Percentiles rank a stretch among this genome's conserved stretches.
Evolutionary conservation across 1,140 invertebrate genomes (phyloP).

Genomic region (Bilobella aurantiaca): DNA sequence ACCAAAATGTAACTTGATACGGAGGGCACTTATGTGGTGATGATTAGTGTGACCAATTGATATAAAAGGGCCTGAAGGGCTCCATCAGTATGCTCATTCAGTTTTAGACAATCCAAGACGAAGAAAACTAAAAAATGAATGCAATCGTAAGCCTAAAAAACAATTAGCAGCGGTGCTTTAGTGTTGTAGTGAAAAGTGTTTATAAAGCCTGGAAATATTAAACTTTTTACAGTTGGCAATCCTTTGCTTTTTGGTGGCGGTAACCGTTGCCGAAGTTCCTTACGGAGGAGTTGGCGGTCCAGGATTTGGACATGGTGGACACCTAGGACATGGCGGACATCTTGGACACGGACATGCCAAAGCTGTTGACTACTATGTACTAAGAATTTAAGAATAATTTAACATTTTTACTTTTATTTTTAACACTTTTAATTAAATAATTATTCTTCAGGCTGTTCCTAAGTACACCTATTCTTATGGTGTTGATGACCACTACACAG

Average conservation of each 20-base stretch:
- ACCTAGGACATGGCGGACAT: not conserved
- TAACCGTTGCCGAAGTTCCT: not conserved
- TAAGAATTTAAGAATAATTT: not conserved
- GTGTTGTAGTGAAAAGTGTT: too few relatives aligned
- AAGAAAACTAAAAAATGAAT: too few relatives aligned
- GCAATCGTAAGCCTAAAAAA: not conserved
- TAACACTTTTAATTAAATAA: too few relatives aligned
- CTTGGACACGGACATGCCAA: conserved; percentile 1
- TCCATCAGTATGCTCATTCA: not conserved
- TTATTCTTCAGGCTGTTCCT: not conserved
- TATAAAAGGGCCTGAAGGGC: not conserved
- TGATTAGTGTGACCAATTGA: not conserved
- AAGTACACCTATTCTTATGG: not conserved
- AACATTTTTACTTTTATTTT: too few relatives aligned
- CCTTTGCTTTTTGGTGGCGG: not conserved
- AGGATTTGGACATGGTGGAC: not conserved
- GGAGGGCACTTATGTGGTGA: not conserved
- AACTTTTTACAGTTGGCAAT: not conserved
- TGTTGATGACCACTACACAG: conserved; percentile 1
- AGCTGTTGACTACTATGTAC: conserved; percentile 4
- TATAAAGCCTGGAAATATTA: too few relatives aligned
- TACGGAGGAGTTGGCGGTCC: not conserved
- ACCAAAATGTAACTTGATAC: not conserved
- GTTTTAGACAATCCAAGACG: not conserved
- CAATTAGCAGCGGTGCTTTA: too few relatives aligned